Base-by-base conservation (phyloP, 1,140 invertebrate species). In the Melitaea cinxia region DNA sequence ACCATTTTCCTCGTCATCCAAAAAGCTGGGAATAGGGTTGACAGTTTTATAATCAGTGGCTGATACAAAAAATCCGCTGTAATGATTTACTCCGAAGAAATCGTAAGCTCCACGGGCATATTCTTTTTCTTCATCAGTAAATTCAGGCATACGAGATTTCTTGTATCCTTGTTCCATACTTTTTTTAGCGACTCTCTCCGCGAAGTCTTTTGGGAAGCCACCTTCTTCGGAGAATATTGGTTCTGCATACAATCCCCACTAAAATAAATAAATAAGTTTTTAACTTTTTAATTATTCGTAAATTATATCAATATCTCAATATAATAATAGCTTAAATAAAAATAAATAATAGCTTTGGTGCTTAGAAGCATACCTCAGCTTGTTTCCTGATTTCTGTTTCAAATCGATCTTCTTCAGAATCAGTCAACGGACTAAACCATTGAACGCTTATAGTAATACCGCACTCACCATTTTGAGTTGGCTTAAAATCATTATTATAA, bases 41-140 rank as follows among this genome's bases (percentile, higher is more conserved):
- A 53, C 12, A 1, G 0, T 2, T 5, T 70, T 61, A 47, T 79
- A 14, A 35, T 74, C 56, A 17, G 62, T 65, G 0, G 75, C 73
- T 5, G 75, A 79, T 23, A 80, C 52, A 1, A 80, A 15, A 2
- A n/a, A 68, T 0, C 89, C 83, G 0, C 92, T 92, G 60, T 95
- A 95, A 35, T 93, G 91, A 62, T 94, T 94, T 0, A 95, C 79
- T n/a, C 93, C 94, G 35, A 94, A 92, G 89, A 94, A 95, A 72
- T 95, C 94, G 3, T 85, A 83, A 7, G 92, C 84, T 28, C 94
- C 94, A 58, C 90, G 91, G 1, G 94, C 91, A 24, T 88, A 82
- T 35, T 88, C 52, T 1, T 88, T 91, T 84, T 93, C 93, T 53
- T 92, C 77, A n/a, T 84, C 54, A 0, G 86, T 80, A 45, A 94